A percentile compares a stretch with the other conserved stretches of the same genome.
These are phyloP conservation scores for Bagarius yarrelli DNA, from an alignment of 2,113 vertebrate genomes.

Conservation along the genomic window DNA sequence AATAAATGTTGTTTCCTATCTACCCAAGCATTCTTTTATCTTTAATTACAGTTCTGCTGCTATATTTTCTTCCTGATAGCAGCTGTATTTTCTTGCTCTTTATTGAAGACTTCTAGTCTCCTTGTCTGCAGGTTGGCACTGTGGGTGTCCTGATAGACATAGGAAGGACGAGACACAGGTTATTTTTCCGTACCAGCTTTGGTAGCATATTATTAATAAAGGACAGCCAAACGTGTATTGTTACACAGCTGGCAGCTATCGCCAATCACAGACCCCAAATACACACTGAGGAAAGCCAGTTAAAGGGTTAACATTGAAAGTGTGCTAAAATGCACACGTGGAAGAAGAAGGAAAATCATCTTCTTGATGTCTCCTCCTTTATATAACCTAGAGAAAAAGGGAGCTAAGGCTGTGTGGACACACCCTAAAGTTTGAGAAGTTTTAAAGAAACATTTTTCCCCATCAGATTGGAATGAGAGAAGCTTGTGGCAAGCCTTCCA, in stretches of 20 bases:
- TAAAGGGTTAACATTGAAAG: slow-evolving; percentile 22
- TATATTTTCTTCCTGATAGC: slow-evolving; percentile 21
- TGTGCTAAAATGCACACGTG: slow-evolving; percentile 66
- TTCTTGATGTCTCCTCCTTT: slow-evolving; percentile 53
- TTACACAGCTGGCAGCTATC: not conserved
- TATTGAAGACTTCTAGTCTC: slow-evolving; percentile 5
- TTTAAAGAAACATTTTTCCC: not conserved
- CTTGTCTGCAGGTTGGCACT: slow-evolving; percentile 29
- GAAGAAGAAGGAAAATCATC: slow-evolving; percentile 61
- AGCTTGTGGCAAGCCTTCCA: slow-evolving; percentile 49
- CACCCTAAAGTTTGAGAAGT: slow-evolving; percentile 56
- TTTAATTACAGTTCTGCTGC: slow-evolving; percentile 27
- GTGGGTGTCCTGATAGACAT: slow-evolving; percentile 37
- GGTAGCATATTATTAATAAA: slow-evolving; percentile 16
- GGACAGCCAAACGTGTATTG: slow-evolving; percentile 1
- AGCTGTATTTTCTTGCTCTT: slow-evolving; percentile 43
- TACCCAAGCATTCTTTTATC: not conserved
- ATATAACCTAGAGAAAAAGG: slow-evolving; percentile 55
- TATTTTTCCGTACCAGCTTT: slow-evolving; percentile 8
- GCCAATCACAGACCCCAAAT: slow-evolving; percentile 3
- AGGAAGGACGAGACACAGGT: not conserved
- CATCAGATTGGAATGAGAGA: slow-evolving; percentile 27
- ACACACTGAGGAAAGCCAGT: slow-evolving; percentile 2
- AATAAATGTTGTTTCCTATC: slow-evolving; percentile 34
- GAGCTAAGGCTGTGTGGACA: slow-evolving; percentile 45